These are phyloP conservation scores for Euzetes globulus DNA, from an alignment of 2,888 invertebrate genomes.

Conservation along the genomic window DNA sequence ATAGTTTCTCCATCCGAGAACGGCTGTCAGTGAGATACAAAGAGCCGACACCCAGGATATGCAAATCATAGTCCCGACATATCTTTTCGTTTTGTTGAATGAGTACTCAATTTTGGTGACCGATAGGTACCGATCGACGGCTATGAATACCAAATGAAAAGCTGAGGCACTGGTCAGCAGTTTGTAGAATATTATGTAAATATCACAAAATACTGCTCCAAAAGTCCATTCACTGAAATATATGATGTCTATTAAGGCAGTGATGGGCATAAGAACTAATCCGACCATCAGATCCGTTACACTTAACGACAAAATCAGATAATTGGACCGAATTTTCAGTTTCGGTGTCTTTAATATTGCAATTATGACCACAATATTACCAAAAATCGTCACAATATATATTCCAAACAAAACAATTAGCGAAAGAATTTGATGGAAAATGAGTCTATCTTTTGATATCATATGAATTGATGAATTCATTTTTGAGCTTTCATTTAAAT, in stretches of 20 bases:
- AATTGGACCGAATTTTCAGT: not conserved
- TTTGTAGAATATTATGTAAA: not conserved
- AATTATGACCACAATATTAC: not conserved
- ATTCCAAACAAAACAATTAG: not conserved
- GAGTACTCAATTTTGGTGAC: not conserved
- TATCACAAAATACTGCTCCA: slow-evolving; percentile 2
- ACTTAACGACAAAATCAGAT: not conserved
- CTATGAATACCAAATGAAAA: not conserved
- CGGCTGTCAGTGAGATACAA: not conserved
- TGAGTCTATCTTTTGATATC: not conserved
- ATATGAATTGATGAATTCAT: not conserved
- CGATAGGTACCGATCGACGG: slow-evolving; percentile 5
- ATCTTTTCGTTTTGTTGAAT: not conserved
- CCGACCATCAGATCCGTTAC: not conserved
- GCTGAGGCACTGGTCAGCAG: not conserved
- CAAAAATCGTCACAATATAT: not conserved
- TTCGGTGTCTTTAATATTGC: slow-evolving; percentile 1
- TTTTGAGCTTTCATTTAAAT: too few species aligned
- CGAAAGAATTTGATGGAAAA: not conserved
- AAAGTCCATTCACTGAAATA: not conserved
- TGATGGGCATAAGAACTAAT: not conserved
- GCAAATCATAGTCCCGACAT: not conserved
- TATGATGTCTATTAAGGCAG: not conserved
- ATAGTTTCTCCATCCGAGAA: not conserved
- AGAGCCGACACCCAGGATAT: not conserved